Percentiles rank a stretch among this genome's conserved stretches.
Evolutionary conservation across 1,140 invertebrate genomes (phyloP).

Genomic region (Apis laboriosa): DNA sequence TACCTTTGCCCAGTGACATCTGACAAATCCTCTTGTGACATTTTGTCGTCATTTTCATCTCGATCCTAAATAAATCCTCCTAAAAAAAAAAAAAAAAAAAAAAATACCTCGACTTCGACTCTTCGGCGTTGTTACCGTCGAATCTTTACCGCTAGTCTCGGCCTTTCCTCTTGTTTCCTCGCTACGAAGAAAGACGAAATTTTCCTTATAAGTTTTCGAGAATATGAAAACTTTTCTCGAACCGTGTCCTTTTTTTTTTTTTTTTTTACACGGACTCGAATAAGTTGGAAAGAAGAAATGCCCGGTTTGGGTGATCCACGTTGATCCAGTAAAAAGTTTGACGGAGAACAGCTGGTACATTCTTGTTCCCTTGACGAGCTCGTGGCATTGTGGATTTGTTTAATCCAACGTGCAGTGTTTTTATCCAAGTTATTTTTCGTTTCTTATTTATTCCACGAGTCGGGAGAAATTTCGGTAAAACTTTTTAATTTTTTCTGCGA

Average conservation of each 20-base stretch:
- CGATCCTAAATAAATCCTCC: neutral
- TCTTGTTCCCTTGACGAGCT: neutral
- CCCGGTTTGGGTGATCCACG: neutral
- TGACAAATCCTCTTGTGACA: neutral
- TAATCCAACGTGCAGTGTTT: neutral
- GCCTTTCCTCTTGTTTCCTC: too few relatives aligned
- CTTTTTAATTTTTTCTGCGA: too few relatives aligned
- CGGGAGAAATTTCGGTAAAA: too few relatives aligned
- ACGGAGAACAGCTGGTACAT: neutral
- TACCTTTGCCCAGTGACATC: neutral
- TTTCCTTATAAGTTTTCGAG: neutral
- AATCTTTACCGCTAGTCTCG: neutral
- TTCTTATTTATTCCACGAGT: neutral
- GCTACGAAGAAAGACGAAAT: neutral
- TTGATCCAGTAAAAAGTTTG: neutral
- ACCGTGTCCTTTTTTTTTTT: too few relatives aligned
- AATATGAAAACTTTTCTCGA: neutral
- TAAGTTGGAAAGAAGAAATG: neutral
- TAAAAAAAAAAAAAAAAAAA: too few relatives aligned
- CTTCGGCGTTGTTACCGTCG: neutral
- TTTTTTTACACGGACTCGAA: neutral
- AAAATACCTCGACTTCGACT: neutral
- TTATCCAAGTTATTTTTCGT: neutral
- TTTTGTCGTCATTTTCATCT: neutral
- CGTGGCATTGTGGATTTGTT: neutral